phyloP scores from a whole-genome alignment of 2,797 vertebrate genomes.

The Nannoperca australis region DNA sequence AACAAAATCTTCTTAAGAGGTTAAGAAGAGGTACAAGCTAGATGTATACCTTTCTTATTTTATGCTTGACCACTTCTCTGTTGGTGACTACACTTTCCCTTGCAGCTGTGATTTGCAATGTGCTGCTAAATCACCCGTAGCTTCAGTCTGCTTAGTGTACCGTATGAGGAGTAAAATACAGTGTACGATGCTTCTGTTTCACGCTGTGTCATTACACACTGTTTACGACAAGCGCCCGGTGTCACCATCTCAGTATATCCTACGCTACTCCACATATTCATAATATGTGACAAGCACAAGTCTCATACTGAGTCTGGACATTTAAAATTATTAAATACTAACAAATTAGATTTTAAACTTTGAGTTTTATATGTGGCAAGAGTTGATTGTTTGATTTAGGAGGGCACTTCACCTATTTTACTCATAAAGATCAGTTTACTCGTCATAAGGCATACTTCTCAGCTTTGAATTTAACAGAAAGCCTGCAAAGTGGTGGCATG shows the following conservation, averaged over 20 bases:
- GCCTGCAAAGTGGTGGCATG: too few species aligned
- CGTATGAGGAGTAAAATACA: slow-evolving; percentile 15
- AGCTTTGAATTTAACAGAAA: too few species aligned
- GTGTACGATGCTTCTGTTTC: neutral
- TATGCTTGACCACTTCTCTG: slow-evolving; percentile 24
- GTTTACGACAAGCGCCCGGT: neutral
- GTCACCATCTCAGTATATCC: neutral
- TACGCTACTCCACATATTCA: neutral
- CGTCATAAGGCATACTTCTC: too few species aligned
- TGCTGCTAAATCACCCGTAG: slow-evolving; percentile 38
- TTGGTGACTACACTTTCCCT: neutral
- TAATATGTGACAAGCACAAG: neutral
- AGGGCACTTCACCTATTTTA: too few species aligned
- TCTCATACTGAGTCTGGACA: neutral
- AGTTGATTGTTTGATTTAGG: too few species aligned
- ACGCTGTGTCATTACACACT: neutral
- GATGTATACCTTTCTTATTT: slow-evolving; percentile 24
- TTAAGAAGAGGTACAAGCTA: too few species aligned
- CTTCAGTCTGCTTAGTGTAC: slow-evolving; percentile 33
- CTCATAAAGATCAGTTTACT: too few species aligned
- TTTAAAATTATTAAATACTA: neutral
- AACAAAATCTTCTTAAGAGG: too few species aligned
- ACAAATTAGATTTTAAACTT: neutral
- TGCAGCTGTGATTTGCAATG: slow-evolving; percentile 14
- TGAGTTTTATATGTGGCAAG: neutral